phyloP scores from a whole-genome alignment of 1,140 invertebrate genomes.

The Neoseiulus cucumeris region DNA sequence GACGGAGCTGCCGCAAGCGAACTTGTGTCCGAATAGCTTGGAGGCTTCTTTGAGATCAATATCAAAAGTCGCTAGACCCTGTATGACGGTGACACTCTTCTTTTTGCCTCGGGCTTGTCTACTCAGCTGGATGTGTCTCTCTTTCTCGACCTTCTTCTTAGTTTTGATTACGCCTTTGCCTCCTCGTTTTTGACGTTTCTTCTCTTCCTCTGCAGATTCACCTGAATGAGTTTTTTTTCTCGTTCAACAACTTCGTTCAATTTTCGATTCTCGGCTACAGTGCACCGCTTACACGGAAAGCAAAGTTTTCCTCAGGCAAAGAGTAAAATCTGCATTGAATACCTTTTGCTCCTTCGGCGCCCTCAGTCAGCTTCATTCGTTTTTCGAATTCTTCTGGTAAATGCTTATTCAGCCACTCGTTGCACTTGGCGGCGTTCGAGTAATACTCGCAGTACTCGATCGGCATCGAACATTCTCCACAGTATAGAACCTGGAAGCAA shows the following conservation, averaged over 20 bases:
- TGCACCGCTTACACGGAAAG: background rate
- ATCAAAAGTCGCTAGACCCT: constrained; percentile 62
- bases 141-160: constrained; percentile 57
- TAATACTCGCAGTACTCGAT: constrained; percentile 90
- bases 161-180: constrained; percentile 70
- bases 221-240: too few relatives aligned
- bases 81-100: constrained; percentile 75
- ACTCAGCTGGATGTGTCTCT: constrained; percentile 54
- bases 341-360: background rate
- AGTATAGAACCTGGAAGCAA: constrained; percentile 15
- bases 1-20: constrained; percentile 95
- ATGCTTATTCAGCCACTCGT: constrained; percentile 84
- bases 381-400: constrained; percentile 79
- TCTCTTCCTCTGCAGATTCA: constrained; percentile 58
- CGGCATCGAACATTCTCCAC: constrained; percentile 23
- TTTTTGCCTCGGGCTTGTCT: constrained; percentile 79
- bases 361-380: constrained; percentile 36
- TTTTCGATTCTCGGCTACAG: constrained; percentile 25
- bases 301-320: background rate
- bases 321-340: too few relatives aligned
- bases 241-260: constrained; percentile 38
- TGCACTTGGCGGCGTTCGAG: constrained; percentile 90
- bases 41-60: constrained; percentile 95
- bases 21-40: constrained; percentile 92
- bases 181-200: constrained; percentile 72